These are phyloP conservation scores for Spicauda simplicius DNA, from an alignment of 2,888 invertebrate species.

Conservation along the genomic window DNA sequence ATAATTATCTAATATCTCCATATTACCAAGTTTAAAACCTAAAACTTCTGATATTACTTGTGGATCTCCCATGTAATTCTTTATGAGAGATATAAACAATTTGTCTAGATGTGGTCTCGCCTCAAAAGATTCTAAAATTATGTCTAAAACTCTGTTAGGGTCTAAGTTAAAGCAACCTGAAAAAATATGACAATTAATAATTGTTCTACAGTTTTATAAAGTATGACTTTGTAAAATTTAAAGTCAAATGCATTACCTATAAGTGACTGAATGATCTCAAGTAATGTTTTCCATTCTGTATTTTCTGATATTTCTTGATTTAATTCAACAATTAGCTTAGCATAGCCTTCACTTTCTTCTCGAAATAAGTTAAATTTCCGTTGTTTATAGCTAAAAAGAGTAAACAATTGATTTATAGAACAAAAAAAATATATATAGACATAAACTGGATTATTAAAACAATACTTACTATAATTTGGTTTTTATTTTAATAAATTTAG, in stretches of 20 bases:
- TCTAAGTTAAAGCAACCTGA: constrained; percentile 99
- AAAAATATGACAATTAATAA: constrained; percentile 47
- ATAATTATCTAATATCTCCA: constrained; percentile 82
- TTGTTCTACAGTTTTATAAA: not conserved
- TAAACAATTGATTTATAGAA: not conserved
- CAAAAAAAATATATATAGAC: not conserved
- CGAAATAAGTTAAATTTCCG: constrained; percentile 99
- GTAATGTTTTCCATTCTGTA: constrained; percentile 87
- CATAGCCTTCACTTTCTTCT: constrained; percentile 99
- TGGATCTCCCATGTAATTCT: constrained; percentile 94
- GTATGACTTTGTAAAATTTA: not conserved
- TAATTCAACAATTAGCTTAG: constrained; percentile 97
- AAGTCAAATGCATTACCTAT: constrained; percentile 91
- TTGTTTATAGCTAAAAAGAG: constrained; percentile 96
- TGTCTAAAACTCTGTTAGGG: constrained; percentile 98
- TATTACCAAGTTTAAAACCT: constrained; percentile 95
- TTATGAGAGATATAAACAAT: constrained; percentile 93
- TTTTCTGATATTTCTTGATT: constrained; percentile 91
- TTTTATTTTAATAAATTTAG: constrained; percentile 98
- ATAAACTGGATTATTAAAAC: constrained; percentile 2
- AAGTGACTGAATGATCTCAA: constrained; percentile 96
- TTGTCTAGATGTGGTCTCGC: constrained; percentile 90
- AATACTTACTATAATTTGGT: constrained; percentile 97
- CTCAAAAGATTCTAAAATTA: constrained; percentile 98
- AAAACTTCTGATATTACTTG: constrained; percentile 95